These are phyloP conservation scores for Oenanthe melanoleuca DNA, from an alignment of 2,113 vertebrate genomes.

Conservation along the genomic window DNA sequence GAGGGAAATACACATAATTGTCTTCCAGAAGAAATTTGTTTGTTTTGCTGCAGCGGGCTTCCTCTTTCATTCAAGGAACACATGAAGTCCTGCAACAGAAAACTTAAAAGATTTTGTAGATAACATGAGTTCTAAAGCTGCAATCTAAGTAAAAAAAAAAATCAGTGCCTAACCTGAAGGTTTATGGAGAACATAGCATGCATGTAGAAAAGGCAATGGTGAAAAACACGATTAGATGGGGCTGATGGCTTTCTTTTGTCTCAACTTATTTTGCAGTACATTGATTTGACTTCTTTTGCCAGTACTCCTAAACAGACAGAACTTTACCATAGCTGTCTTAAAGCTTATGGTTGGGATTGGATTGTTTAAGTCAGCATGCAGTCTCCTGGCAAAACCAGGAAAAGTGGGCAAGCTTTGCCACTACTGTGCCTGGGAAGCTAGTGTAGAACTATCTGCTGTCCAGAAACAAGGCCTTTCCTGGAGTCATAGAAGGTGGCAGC, in stretches of 20 bases:
- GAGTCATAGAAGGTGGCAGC: accelerated
- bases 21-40: not conserved
- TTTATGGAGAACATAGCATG: too few species aligned
- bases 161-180: not conserved
- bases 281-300: not conserved
- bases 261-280: not conserved
- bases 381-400: not conserved
- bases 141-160: not conserved
- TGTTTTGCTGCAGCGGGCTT: not conserved
- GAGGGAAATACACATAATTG: not conserved
- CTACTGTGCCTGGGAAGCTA: not conserved
- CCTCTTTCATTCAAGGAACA: not conserved
- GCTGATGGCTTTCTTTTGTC: not conserved
- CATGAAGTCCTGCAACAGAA: not conserved
- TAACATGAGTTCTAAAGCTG: not conserved
- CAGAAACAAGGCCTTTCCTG: not conserved
- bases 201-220: not conserved
- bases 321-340: not conserved
- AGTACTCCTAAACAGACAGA: not conserved
- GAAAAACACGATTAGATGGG: not conserved
- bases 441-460: not conserved
- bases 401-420: not conserved
- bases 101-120: not conserved
- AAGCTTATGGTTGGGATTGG: not conserved
- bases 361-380: not conserved